phyloP scores from a whole-genome alignment of 2,888 invertebrate genomes.

The Lochmaea capreae region DNA sequence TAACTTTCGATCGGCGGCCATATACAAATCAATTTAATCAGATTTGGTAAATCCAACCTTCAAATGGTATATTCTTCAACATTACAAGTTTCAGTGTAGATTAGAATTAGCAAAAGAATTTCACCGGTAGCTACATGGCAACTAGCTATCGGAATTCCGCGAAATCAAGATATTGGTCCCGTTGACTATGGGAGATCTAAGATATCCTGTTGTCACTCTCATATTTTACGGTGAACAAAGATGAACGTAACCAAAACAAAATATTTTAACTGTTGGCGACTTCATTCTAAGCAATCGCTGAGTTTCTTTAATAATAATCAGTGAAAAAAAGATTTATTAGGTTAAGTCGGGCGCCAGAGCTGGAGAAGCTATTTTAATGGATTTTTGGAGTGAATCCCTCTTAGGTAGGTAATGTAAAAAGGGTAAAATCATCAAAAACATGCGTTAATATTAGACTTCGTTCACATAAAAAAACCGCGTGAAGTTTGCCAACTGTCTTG shows the following conservation, averaged over 20 bases:
- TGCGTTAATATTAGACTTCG: no score
- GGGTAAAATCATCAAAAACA: no score
- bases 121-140: constrained; percentile 48
- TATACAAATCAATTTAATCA: no score
- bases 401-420: no score
- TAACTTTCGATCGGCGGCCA: no score
- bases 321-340: background rate
- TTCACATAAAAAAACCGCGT: no score
- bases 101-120: constrained; percentile 44
- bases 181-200: constrained; percentile 45
- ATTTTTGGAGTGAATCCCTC: no score
- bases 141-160: constrained; percentile 40
- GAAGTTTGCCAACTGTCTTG: no score
- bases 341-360: no score
- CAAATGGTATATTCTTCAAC: no score
- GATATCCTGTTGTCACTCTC: constrained; percentile 40
- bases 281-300: constrained; percentile 6
- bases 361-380: no score
- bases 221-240: constrained; percentile 32
- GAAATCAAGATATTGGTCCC: constrained; percentile 49
- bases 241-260: constrained; percentile 36
- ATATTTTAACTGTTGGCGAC: constrained; percentile 23
- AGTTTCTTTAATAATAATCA: background rate
- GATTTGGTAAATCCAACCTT: no score
- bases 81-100: constrained; percentile 27